Conservation (phyloP, 2,797 vertebrate species). For the Xiphophorus birchmanni region DNA sequence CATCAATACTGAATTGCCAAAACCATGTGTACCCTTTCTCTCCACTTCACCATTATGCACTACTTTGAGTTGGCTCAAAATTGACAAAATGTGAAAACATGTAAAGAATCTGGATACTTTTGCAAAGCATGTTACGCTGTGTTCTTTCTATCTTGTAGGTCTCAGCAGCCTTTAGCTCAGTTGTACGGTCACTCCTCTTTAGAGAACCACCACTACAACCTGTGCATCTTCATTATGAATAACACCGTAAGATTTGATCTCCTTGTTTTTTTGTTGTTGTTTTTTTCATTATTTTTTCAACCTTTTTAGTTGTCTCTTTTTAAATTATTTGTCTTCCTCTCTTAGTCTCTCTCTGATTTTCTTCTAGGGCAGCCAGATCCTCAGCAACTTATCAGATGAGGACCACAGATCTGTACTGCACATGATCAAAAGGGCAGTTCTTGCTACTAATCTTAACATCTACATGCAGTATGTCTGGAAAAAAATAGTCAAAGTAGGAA, state of each 20-base stretch:
- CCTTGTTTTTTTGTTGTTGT: background rate
- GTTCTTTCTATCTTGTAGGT: constrained; percentile 45
- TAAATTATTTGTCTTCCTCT: background rate
- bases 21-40: background rate
- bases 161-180: constrained; percentile 71
- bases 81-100: background rate
- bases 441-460: constrained; percentile 65
- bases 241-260: constrained; percentile 57
- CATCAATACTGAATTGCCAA: background rate
- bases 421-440: constrained; percentile 70
- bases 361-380: constrained; percentile 69
- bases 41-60: background rate
- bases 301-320: background rate
- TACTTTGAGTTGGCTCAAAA: background rate
- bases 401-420: constrained; percentile 54
- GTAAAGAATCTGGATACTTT: background rate
- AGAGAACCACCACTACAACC: constrained; percentile 72
- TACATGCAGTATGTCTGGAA: constrained; percentile 60
- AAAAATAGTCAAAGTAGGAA: constrained; percentile 16
- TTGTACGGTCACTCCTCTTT: constrained; percentile 71
- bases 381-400: constrained; percentile 56
- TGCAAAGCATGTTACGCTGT: background rate
- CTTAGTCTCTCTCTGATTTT: background rate
- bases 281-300: background rate
- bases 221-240: constrained; percentile 72